Conservation (phyloP, 2,797 vertebrate genomes). For the Lates japonicus region DNA sequence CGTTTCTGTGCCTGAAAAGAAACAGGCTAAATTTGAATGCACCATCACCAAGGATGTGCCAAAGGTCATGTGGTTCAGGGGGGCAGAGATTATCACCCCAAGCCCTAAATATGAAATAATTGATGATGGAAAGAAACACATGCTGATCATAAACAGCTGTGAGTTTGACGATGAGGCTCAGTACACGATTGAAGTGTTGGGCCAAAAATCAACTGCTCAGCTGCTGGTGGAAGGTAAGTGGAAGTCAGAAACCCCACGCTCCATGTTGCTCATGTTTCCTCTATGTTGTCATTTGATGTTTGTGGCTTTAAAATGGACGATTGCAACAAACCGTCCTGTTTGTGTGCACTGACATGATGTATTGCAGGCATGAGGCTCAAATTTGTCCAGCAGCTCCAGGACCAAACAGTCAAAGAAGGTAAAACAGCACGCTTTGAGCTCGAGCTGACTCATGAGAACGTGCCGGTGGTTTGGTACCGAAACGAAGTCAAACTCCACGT, state of each 20-base stretch:
- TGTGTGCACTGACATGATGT: constrained; percentile 70
- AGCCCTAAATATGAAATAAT: constrained; percentile 97
- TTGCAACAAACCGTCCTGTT: constrained; percentile 39
- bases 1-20: constrained; percentile 95
- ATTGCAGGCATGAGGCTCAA: constrained; percentile 94
- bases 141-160: constrained; percentile 97
- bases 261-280: constrained; percentile 30
- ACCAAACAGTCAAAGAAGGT: constrained; percentile 95
- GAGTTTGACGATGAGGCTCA: constrained; percentile 97
- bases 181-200: constrained; percentile 93
- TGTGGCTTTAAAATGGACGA: constrained; percentile 30
- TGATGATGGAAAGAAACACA: constrained; percentile 95
- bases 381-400: constrained; percentile 91
- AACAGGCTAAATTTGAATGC: constrained; percentile 98
- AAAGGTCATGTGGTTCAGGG: constrained; percentile 95
- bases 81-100: constrained; percentile 92
- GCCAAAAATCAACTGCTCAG: constrained; percentile 90
- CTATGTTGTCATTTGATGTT: constrained; percentile 45
- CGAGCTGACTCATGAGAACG: constrained; percentile 94
- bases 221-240: constrained; percentile 94
- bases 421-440: constrained; percentile 92
- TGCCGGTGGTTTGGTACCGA: constrained; percentile 94
- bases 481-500: constrained; percentile 96
- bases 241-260: not conserved
- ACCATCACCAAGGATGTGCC: constrained; percentile 94